A percentile compares a stretch with the other conserved stretches of the same genome.
Conservation (phyloP, 2,888 invertebrate species). For the Nomada fucata region DNA sequence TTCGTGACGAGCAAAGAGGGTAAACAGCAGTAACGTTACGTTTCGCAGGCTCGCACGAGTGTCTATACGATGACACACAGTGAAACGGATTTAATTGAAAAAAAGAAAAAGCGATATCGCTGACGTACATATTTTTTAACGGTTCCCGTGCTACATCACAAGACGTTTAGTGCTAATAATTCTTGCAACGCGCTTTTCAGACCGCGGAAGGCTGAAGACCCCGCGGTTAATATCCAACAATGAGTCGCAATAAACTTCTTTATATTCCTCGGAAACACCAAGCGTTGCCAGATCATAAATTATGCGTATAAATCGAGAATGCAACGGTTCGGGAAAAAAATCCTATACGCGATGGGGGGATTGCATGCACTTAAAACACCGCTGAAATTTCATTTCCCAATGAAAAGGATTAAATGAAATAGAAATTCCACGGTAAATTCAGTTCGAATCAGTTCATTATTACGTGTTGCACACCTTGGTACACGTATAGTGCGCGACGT, state of each 20-base stretch:
- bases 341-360: too few relatives aligned
- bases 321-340: too few relatives aligned
- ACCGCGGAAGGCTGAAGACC: conserved; percentile 47
- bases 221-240: conserved; percentile 57
- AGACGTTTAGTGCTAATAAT: conserved; percentile 16
- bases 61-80: neutral
- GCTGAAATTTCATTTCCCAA: too few relatives aligned
- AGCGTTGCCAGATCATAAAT: conserved; percentile 3
- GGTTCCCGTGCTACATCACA: neutral
- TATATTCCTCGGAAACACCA: neutral
- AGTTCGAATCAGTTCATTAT: too few relatives aligned
- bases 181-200: conserved; percentile 35
- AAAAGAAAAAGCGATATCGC: neutral
- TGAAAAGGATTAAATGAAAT: too few relatives aligned
- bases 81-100: neutral
- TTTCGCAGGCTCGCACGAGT: neutral
- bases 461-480: too few relatives aligned
- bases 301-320: neutral
- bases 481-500: too few relatives aligned
- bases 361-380: too few relatives aligned
- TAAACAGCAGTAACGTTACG: neutral
- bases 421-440: too few relatives aligned
- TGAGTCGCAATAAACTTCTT: conserved; percentile 51
- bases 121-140: conserved; percentile 1
- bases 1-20: too few relatives aligned